These are phyloP conservation scores for Plagodis pulveraria DNA, from an alignment of 2,888 invertebrate genomes.

Conservation along the genomic window DNA sequence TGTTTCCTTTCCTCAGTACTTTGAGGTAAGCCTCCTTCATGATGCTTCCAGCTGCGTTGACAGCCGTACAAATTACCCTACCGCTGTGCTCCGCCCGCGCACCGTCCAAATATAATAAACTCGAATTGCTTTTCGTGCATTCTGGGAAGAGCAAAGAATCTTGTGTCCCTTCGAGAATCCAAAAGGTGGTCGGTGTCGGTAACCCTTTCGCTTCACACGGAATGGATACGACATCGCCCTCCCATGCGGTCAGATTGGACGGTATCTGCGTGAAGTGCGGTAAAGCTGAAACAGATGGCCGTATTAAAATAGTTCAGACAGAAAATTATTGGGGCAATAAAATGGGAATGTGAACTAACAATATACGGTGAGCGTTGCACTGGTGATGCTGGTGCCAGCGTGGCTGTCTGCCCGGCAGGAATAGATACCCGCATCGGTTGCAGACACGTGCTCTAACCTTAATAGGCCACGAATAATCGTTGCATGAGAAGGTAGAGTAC, in stretches of 20 bases:
- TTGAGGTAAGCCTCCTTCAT: constrained; percentile 81
- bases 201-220: constrained; percentile 96
- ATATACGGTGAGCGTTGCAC: constrained; percentile 95
- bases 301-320: constrained; percentile 68
- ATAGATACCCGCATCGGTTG: constrained; percentile 95
- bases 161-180: constrained; percentile 96
- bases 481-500: constrained; percentile 71
- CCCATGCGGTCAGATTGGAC: constrained; percentile 93
- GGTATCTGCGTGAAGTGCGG: constrained; percentile 95
- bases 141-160: constrained; percentile 85
- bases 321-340: constrained; percentile 72
- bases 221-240: constrained; percentile 94
- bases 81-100: constrained; percentile 76
- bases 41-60: constrained; percentile 80
- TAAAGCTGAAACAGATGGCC: constrained; percentile 89
- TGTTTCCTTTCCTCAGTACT: constrained; percentile 74
- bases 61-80: constrained; percentile 79
- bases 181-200: constrained; percentile 97
- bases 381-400: constrained; percentile 94
- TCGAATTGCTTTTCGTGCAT: constrained; percentile 79
- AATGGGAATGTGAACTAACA: constrained; percentile 88
- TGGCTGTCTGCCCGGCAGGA: constrained; percentile 96
- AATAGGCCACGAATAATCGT: constrained; percentile 80
- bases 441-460: constrained; percentile 92
- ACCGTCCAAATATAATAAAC: constrained; percentile 76